These are phyloP conservation scores for Halesus radiatus DNA, from an alignment of 1,140 invertebrate genomes.

Conservation along the genomic window DNA sequence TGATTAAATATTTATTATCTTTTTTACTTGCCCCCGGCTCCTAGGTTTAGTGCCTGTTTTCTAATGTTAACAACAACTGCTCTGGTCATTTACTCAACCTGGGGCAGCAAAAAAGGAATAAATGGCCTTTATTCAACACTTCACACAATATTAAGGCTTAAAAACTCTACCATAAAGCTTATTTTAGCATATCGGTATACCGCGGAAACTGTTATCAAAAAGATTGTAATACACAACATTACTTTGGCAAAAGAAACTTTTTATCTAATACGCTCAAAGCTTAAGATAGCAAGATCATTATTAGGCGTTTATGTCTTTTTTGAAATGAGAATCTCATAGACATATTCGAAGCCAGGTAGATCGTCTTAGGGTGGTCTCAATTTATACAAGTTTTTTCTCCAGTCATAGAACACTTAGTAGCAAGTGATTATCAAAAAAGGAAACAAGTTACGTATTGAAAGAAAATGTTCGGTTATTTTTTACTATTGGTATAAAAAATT, in stretches of 20 bases:
- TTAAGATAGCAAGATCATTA: not conserved
- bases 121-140: slow-evolving; percentile 6
- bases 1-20: too few relatives aligned
- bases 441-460: too few relatives aligned
- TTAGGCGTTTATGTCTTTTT: slow-evolving; percentile 8
- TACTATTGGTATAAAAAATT: not conserved
- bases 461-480: too few relatives aligned
- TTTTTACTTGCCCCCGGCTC: not conserved
- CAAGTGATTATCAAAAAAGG: not conserved
- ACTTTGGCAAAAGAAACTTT: not conserved
- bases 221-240: not conserved
- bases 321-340: slow-evolving; percentile 20
- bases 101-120: slow-evolving; percentile 36
- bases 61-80: slow-evolving; percentile 45
- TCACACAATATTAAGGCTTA: slow-evolving; percentile 19
- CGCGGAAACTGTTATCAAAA: not conserved
- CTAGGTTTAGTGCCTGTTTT: not conserved
- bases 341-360: slow-evolving; percentile 41
- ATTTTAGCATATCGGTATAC: not conserved
- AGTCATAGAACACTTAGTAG: not conserved
- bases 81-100: slow-evolving; percentile 44
- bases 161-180: not conserved
- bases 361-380: slow-evolving; percentile 6
- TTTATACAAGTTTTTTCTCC: not conserved
- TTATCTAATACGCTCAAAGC: too few relatives aligned